Conservation (phyloP, 2,797 vertebrate genomes). For the Jordanella pulchra region DNA sequence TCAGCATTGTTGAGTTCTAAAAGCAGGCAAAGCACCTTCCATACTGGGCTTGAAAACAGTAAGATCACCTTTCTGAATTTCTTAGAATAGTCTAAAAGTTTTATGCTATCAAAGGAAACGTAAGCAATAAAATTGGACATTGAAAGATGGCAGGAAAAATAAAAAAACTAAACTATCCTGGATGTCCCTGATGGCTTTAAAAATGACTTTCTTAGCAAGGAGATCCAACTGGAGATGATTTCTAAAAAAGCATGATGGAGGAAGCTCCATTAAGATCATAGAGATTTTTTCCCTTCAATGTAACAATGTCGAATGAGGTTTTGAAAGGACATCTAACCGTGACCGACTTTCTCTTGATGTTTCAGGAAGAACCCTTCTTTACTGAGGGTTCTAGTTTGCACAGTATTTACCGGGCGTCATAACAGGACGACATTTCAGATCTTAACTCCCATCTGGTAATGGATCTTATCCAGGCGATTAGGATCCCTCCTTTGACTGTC, state of each 20-base stretch:
- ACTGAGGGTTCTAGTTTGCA: not conserved
- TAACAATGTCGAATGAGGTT: not conserved
- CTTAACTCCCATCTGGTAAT: not conserved
- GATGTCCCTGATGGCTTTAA: too few relatives aligned
- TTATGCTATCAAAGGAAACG: too few relatives aligned
- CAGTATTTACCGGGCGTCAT: not conserved
- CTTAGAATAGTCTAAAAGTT: not conserved
- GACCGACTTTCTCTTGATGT: not conserved
- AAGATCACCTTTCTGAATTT: not conserved
- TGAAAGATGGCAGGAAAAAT: too few relatives aligned
- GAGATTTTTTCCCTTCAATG: not conserved
- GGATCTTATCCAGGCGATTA: not conserved
- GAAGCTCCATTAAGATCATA: not conserved
- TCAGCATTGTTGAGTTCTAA: not conserved
- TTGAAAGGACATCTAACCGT: not conserved
- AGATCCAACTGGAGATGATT: too few relatives aligned
- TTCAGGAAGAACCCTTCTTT: not conserved
- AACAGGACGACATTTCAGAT: not conserved
- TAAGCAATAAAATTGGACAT: not conserved
- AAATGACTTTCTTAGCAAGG: too few relatives aligned
- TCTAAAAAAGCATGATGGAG: too few relatives aligned
- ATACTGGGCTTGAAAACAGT: not conserved
- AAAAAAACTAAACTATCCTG: too few relatives aligned
- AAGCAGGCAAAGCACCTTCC: not conserved
- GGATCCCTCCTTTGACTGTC: not conserved